Base-by-base conservation (phyloP, 2,888 invertebrate genomes). In the Leucoptera coffeella region DNA sequence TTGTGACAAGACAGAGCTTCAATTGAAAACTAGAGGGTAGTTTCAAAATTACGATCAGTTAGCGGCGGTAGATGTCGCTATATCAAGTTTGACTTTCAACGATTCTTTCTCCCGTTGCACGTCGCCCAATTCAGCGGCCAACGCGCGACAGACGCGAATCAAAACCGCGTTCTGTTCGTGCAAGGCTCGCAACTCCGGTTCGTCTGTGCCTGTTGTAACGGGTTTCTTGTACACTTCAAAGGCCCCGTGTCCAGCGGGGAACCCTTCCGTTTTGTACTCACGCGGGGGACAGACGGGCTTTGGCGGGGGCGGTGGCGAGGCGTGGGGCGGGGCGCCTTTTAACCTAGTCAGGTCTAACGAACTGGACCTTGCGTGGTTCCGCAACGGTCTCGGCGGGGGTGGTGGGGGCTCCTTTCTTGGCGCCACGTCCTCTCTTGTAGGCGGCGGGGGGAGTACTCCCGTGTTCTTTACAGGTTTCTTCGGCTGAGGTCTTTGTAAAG, bases 211-310 rank as follows among this genome's bases (percentile, higher is more conserved):
- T n/a, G n/a, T n/a, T n/a, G n/a, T n/a, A n/a, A 60, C 46, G 8
- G 82, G 84, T 52, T 87, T 88, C 40, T 85, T 75, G 56, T 90
- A 90, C 31, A 90, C 85, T 55, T 91, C 89, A 64, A 91, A 91
- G 26, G 91, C 91, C 28, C 89, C 85, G 52, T 82, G 82, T 80
- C 75, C 11, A 78, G 77, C n/a, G n/a, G n/a, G n/a, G 43, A 58
- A 54, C 3, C 61, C 53, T 13, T 62, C 58, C 25, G 47, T 45
- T 30, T 61, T 48, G 49, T 48, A 51, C 41, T 71, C 53, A 40
- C 52, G 38, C 39, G 61, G 44, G 42, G 59, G 42, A 40, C 45
- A 51, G 40, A 13, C 55, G 44, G 84, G 82, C 12, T 79, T 71
- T 40, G 85, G 69, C 4, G 85, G 85, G 12, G 85, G 85, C 22